Evolutionary conservation across 2,888 invertebrate species (phyloP).

Genomic region (Tiphia femorata): DNA sequence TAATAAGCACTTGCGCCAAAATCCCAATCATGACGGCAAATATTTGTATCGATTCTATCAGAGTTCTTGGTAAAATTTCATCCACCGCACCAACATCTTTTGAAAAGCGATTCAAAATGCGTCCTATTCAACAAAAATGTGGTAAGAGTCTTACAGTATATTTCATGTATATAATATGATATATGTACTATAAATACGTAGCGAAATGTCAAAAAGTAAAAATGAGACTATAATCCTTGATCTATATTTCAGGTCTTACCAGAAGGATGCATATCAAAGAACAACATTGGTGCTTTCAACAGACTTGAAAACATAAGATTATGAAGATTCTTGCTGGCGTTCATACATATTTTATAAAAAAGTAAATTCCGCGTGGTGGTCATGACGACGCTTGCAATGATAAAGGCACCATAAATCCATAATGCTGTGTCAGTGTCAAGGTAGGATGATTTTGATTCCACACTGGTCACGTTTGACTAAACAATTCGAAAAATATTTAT

Average conservation of each 20-base stretch:
- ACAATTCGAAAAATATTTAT: not conserved
- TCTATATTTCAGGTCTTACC: slow-evolving; percentile 73
- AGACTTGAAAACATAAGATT: slow-evolving; percentile 83
- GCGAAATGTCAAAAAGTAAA: not conserved
- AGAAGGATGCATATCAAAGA: slow-evolving; percentile 88
- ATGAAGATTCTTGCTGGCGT: slow-evolving; percentile 81
- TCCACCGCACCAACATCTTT: slow-evolving; percentile 87
- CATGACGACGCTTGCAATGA: slow-evolving; percentile 73
- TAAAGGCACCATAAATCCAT: slow-evolving; percentile 73
- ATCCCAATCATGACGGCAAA: slow-evolving; percentile 81
- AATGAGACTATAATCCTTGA: slow-evolving; percentile 4
- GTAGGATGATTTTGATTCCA: slow-evolving; percentile 1
- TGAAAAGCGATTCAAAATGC: slow-evolving; percentile 86
- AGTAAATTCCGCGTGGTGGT: slow-evolving; percentile 77
- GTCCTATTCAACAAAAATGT: slow-evolving; percentile 70
- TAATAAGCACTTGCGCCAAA: slow-evolving; percentile 78
- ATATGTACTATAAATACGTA: not conserved
- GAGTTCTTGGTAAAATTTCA: slow-evolving; percentile 77
- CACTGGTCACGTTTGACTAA: slow-evolving; percentile 20
- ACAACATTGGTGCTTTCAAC: slow-evolving; percentile 81
- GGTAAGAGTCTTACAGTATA: not conserved
- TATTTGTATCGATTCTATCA: slow-evolving; percentile 76
- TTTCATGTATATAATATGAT: not conserved
- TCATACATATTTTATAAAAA: slow-evolving; percentile 82
- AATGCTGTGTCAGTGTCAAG: slow-evolving; percentile 48